These are phyloP conservation scores for Camponotus fellah DNA, from an alignment of 2,888 invertebrate species.

Conservation along the genomic window DNA sequence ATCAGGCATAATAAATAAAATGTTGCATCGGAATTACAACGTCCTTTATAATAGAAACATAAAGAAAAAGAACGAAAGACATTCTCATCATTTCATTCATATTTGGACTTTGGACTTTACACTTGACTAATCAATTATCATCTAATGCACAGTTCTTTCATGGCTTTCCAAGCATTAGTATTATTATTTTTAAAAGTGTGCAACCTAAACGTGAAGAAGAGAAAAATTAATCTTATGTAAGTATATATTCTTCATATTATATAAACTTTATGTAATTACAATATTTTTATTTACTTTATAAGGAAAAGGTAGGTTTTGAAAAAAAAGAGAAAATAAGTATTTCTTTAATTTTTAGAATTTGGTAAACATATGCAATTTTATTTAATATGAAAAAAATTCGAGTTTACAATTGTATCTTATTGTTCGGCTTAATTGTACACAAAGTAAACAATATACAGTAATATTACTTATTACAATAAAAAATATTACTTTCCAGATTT, in stretches of 20 bases:
- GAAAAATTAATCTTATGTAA: conserved; percentile 14
- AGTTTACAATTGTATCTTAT: conserved; percentile 19
- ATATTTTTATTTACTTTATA: neutral
- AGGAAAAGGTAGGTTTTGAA: neutral
- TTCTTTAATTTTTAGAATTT: neutral
- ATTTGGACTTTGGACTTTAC: neutral
- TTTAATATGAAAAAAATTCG: conserved; percentile 30
- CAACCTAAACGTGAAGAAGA: conserved; percentile 14
- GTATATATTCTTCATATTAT: conserved; percentile 1
- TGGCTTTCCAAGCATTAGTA: neutral
- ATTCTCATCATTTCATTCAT: neutral
- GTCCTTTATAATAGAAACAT: conserved; percentile 44
- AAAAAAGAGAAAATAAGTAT: neutral
- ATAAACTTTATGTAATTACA: neutral
- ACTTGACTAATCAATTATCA: neutral
- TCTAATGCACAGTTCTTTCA: neutral
- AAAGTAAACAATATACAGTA: conserved; percentile 25
- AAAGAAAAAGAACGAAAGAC: neutral
- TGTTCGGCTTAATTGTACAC: conserved; percentile 16
- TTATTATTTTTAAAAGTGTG: neutral
- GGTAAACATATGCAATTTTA: conserved; percentile 40
- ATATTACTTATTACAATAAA: conserved; percentile 15
- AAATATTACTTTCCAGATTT: conserved; percentile 25
- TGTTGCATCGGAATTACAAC: conserved; percentile 75
- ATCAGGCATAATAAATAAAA: conserved; percentile 81